phyloP scores from a whole-genome alignment of 2,888 invertebrate species.

The Odontomyia ornata region DNA sequence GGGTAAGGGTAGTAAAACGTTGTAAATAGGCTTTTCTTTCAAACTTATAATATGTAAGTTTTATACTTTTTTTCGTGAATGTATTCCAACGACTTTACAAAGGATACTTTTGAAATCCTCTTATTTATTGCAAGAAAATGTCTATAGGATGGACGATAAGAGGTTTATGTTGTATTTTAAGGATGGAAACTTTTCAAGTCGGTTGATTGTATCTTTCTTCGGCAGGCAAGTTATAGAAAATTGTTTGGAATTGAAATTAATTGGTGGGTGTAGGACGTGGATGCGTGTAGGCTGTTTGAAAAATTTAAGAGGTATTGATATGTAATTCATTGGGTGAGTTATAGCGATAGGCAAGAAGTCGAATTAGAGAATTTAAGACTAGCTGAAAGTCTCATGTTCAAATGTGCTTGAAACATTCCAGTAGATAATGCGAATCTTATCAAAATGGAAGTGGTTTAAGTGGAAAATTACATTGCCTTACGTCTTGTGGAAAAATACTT shows the following conservation, averaged over 20 bases:
- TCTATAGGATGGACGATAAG: slow-evolving; percentile 26
- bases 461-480: too few species aligned
- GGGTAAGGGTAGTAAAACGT: neutral
- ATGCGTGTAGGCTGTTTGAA: neutral
- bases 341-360: too few species aligned
- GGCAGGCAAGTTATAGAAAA: neutral
- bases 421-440: too few species aligned
- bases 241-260: slow-evolving; percentile 13
- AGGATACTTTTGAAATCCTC: slow-evolving; percentile 36
- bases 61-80: neutral
- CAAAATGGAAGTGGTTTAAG: too few species aligned
- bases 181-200: slow-evolving; percentile 8
- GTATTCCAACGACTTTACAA: slow-evolving; percentile 8
- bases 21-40: slow-evolving; percentile 36
- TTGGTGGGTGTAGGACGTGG: neutral
- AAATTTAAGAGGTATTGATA: neutral
- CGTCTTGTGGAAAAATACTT: too few species aligned
- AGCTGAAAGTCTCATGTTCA: too few species aligned
- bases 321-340: too few species aligned
- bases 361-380: too few species aligned
- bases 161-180: slow-evolving; percentile 24
- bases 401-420: too few species aligned
- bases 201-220: neutral
- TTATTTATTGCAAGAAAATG: slow-evolving; percentile 27
- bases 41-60: neutral